phyloP scores from a whole-genome alignment of 2,888 invertebrate species.

The Limnephilus marmoratus region DNA sequence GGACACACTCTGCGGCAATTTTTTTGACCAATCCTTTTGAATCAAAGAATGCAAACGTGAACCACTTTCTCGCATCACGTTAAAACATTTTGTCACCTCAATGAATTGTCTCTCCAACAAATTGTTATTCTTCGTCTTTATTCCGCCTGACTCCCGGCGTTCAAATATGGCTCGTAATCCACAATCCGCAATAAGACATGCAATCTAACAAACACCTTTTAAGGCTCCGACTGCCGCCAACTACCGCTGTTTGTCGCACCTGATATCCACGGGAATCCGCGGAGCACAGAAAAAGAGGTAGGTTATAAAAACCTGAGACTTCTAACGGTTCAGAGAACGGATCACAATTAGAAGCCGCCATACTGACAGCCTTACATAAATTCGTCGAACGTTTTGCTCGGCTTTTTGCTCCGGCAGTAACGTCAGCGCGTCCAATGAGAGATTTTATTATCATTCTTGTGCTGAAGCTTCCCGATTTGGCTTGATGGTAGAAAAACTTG shows the following conservation, averaged over 20 bases:
- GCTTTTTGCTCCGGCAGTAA: neutral
- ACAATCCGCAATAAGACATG: neutral
- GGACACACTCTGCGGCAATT: too few species aligned
- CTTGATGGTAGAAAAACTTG: neutral
- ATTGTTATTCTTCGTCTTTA: neutral
- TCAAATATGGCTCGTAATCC: neutral
- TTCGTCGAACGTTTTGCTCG: constrained; percentile 30
- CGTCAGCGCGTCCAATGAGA: neutral
- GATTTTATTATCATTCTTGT: neutral
- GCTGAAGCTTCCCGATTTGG: neutral
- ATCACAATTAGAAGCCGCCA: constrained; percentile 36
- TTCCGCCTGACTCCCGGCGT: neutral
- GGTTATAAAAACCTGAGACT: neutral
- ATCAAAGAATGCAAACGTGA: neutral
- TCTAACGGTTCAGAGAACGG: constrained; percentile 18
- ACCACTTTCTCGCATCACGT: neutral
- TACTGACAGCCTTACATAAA: constrained; percentile 33
- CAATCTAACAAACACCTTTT: constrained; percentile 2
- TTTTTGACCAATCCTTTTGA: neutral
- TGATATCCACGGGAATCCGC: constrained; percentile 19
- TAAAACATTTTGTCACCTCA: neutral
- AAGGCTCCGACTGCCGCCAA: neutral
- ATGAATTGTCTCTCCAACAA: neutral
- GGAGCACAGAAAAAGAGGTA: neutral
- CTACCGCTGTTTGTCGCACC: constrained; percentile 13